Conservation (phyloP, 2,113 vertebrate genomes). For the Nestor notabilis region DNA sequence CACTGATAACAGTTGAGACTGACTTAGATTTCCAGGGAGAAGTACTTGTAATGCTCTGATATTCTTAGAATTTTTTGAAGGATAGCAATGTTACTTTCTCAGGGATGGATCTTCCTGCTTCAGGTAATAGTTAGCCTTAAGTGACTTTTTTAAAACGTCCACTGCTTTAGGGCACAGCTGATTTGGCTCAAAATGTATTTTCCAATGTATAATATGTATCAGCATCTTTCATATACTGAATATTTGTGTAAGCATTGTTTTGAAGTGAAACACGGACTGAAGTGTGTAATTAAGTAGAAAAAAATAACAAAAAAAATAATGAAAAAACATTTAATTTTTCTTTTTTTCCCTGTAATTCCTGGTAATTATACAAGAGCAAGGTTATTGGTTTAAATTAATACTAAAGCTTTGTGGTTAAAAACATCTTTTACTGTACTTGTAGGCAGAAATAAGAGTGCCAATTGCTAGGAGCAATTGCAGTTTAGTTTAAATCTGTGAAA, state of each 20-base stretch:
- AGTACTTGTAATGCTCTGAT: not conserved
- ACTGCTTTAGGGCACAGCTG: not conserved
- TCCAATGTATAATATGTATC: not conserved
- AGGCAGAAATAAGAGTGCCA: not conserved
- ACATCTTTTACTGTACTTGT: not conserved
- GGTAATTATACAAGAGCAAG: not conserved
- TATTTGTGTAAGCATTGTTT: not conserved
- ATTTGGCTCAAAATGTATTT: not conserved
- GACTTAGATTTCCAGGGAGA: not conserved
- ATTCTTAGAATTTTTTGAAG: not conserved
- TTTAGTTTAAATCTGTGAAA: not conserved
- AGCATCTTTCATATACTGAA: not conserved
- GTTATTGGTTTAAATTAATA: not conserved
- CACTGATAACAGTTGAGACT: not conserved
- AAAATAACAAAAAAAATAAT: not conserved
- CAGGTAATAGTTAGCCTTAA: not conserved
- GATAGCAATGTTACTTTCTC: not conserved
- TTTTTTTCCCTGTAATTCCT: not conserved
- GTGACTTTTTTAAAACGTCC: not conserved
- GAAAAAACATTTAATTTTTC: not conserved
- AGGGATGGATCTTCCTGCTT: not conserved
- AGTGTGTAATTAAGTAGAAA: not conserved
- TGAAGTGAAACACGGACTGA: not conserved
- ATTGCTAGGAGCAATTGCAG: not conserved
- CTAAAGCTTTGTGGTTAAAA: not conserved